phyloP scores from a whole-genome alignment of 2,797 vertebrate species.

The Ciconia nigra region DNA sequence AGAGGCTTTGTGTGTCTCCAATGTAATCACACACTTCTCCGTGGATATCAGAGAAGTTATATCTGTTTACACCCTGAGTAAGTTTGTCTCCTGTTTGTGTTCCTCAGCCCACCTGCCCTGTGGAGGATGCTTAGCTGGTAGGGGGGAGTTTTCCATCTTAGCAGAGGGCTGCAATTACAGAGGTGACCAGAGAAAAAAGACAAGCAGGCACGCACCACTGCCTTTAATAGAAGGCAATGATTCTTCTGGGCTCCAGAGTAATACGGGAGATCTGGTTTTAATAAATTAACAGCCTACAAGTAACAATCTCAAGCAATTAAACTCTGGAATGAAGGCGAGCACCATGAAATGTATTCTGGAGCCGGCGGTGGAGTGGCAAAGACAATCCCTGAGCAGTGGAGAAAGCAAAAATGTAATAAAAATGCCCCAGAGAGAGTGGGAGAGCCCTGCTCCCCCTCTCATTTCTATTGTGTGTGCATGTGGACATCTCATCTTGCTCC shows the following conservation, averaged over 20 bases:
- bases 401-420: background rate
- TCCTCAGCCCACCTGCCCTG: background rate
- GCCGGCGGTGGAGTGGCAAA: background rate
- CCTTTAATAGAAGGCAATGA: conserved; percentile 71
- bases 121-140: background rate
- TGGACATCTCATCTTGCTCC: background rate
- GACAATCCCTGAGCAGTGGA: background rate
- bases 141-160: conserved; percentile 33
- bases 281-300: conserved; percentile 70
- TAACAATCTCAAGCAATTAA: conserved; percentile 72
- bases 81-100: background rate
- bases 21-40: background rate
- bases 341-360: conserved; percentile 59
- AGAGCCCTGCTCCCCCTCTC: background rate
- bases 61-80: background rate
- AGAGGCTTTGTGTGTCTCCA: background rate
- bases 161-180: conserved; percentile 55
- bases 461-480: background rate
- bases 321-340: conserved; percentile 52
- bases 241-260: conserved; percentile 65
- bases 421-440: background rate
- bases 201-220: conserved; percentile 43
- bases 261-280: conserved; percentile 64
- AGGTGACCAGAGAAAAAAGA: conserved; percentile 56
- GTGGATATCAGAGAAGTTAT: background rate